Percentiles rank a stretch among this genome's conserved stretches.
Evolutionary conservation across 2,113 vertebrate species (phyloP).

Genomic region (Eulemur rufifrons): DNA sequence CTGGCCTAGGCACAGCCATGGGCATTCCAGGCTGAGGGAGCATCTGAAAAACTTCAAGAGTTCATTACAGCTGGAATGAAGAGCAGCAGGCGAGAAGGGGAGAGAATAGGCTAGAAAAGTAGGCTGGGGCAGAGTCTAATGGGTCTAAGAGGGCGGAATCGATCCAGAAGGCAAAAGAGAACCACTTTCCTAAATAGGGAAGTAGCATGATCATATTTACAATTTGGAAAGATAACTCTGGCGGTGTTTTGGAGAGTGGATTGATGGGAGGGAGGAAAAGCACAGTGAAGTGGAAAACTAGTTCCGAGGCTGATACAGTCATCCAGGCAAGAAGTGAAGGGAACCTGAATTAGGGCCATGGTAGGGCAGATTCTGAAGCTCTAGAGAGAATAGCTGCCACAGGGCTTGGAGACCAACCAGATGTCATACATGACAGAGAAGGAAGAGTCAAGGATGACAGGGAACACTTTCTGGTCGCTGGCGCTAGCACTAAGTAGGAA

Average conservation of each 20-base stretch:
- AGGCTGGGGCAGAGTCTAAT: neutral
- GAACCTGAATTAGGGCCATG: neutral
- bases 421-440: neutral
- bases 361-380: neutral
- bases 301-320: neutral
- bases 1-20: neutral
- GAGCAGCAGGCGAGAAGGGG: neutral
- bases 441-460: neutral
- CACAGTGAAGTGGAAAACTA: neutral
- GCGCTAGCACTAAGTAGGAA: neutral
- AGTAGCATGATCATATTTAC: neutral
- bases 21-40: neutral
- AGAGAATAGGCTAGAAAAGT: neutral
- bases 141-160: neutral
- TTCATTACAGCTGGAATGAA: neutral
- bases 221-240: neutral
- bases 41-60: neutral
- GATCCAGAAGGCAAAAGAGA: conserved; percentile 12
- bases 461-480: neutral
- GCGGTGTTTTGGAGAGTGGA: neutral
- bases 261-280: neutral
- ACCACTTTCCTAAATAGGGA: neutral
- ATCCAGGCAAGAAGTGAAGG: neutral
- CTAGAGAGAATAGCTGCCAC: neutral
- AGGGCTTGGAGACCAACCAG: neutral